phyloP scores from a whole-genome alignment of 92 coral and sea anemone genomes.

The Montipora capitata region DNA sequence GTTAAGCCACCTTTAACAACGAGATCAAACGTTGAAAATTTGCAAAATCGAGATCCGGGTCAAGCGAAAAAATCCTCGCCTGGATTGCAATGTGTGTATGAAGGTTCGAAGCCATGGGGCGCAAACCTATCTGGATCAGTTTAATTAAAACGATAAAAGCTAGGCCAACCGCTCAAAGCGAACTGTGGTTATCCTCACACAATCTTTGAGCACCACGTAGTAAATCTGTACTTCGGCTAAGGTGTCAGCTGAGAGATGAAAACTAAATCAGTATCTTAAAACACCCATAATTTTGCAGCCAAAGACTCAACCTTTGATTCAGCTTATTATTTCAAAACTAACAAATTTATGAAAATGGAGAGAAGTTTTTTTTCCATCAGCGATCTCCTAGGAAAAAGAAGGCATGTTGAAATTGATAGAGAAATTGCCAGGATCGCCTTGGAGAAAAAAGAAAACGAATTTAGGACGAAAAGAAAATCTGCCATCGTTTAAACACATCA shows the following conservation, averaged over 20 bases:
- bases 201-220: conserved; percentile 10
- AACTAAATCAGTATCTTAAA: conserved; percentile 21
- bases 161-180: conserved; percentile 4
- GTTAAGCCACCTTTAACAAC: background rate
- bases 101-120: conserved; percentile 24
- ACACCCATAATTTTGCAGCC: background rate
- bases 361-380: no score
- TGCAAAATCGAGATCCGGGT: background rate
- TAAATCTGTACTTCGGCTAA: background rate
- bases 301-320: conserved; percentile 17
- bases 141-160: conserved; percentile 36
- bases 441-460: background rate
- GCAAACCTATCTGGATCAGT: conserved; percentile 10
- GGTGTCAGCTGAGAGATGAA: background rate
- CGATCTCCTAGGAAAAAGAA: background rate
- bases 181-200: conserved; percentile 1
- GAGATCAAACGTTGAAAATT: background rate
- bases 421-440: background rate
- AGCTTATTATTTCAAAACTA: background rate
- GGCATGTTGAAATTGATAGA: background rate
- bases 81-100: background rate
- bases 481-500: no score
- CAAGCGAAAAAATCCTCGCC: background rate
- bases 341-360: background rate
- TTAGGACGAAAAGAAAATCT: background rate